Base-by-base conservation (phyloP, 2,888 invertebrate species). In the Plagodis pulveraria region DNA sequence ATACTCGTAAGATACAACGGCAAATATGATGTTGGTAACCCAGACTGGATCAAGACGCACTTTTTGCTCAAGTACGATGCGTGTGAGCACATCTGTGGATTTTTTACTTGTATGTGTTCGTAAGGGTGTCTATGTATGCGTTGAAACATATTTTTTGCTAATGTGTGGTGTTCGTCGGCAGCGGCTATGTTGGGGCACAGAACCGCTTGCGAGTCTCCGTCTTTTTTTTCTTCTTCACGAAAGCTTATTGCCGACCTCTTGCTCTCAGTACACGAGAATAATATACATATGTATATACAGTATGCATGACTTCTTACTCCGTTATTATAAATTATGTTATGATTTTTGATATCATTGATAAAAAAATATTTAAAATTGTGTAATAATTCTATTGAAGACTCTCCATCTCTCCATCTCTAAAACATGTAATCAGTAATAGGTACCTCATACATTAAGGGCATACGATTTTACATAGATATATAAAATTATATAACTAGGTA, bases 41-140 rank as follows among this genome's bases (percentile, higher is more conserved):
- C 49, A 74, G 71, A 66, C 70, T 62, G 69, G 74, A 78, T 74
- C 72, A 76, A 80, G 76, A 80, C 73, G 71, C 69, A 72, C 75
- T 86, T 87, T 87, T 88, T 87, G 80, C 79, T 72, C 70, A 67
- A 73, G 62, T 69, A 62, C 84, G 75, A 75, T 84, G 86, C 84
- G 84, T 86, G 86, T 83, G 86, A 86, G 81, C 86, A 87, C 91
- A 91, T 89, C 85, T 88, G 89, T 81, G 73, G 72, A 75, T 82
- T 83, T 83, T 84, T 83, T 81, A 73, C 72, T 69, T 58, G 58
- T 73, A 71, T 81, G 79, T 79, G 80, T 22, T 22, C 22, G 22
- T 22, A 22, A 22, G 22, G 22, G 22, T 22, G 22, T 22, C 22
- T 22, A 22, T 22, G 22, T 22, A 22, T 76, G 73, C 33, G 61